Base-by-base conservation (phyloP, 2,797 vertebrate species). In the Rhynchotus rufescens region DNA sequence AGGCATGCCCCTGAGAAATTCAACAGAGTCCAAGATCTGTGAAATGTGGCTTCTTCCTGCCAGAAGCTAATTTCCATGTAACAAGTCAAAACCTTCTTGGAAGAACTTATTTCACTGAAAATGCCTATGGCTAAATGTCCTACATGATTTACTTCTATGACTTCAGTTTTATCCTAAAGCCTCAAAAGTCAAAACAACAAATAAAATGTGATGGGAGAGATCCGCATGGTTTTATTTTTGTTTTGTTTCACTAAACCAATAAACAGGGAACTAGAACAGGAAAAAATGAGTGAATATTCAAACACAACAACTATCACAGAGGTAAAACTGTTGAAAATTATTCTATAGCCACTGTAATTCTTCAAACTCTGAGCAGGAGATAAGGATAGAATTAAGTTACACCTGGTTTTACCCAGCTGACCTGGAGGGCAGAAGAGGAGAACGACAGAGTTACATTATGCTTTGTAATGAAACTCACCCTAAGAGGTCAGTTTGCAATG, bases 81-180 rank as follows among this genome's bases (percentile, higher is more conserved):
- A 75, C 66, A 89, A 95, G 75, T 93, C 93, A 96, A 96, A 93
- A 88, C 42, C 82, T 93, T 93, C 83, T 89, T 96, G 80, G 90
- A 94, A 90, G 65, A 94, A 91, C 45, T 82, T 91, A 75, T 36
- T 95, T 88, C 45, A 22, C 83, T 78, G 80, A 72, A 89, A 91
- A 93, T 64, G 90, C 92, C 90, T 62, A 72, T 71, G 75, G 93
- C 79, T 84, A 86, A 57, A 66, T 90, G 90, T 94, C 92, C 51
- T 84, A 89, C 72, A 72, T 79, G 57, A 92, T 92, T 94, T 90
- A 95, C 84, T 94, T 93, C 85, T 66, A 12, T 40, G 72, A 82
- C 84, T 96, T 92, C 36, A 52, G 28, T 71, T 90, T 90, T 93
- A 85, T 90, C 84, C 82, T 87, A 65, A 87, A 93, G 82, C 76